A percentile compares a stretch with the other conserved stretches of the same genome.
These are phyloP conservation scores for Microtus californicus DNA, from an alignment of 2,797 vertebrate species.

Conservation along the genomic window DNA sequence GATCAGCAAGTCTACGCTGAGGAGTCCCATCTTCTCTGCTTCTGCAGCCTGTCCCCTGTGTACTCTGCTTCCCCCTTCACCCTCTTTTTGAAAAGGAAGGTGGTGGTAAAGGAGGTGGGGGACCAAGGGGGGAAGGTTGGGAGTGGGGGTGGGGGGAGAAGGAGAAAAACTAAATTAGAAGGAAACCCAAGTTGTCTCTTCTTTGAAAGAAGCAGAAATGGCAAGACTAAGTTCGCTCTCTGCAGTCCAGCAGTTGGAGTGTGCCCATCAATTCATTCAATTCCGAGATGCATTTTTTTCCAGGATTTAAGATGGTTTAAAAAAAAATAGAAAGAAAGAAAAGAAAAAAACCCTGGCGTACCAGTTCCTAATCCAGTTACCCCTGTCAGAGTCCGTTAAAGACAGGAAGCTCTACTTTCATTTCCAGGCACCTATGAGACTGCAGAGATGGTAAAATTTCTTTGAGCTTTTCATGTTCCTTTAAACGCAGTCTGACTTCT, in stretches of 20 bases:
- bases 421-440: constrained; percentile 88
- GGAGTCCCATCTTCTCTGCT: constrained; percentile 92
- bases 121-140: constrained; percentile 56
- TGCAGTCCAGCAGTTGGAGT: constrained; percentile 83
- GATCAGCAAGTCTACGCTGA: constrained; percentile 96
- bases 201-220: constrained; percentile 81
- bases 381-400: constrained; percentile 85
- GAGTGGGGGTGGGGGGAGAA: constrained; percentile 54
- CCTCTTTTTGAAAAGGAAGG: constrained; percentile 82
- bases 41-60: constrained; percentile 80
- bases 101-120: constrained; percentile 61
- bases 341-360: constrained; percentile 46
- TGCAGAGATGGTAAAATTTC: constrained; percentile 85
- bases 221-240: constrained; percentile 81
- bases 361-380: constrained; percentile 85
- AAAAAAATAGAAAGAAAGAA: not conserved
- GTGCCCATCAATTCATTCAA: constrained; percentile 83
- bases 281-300: constrained; percentile 81
- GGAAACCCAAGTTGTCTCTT: constrained; percentile 80
- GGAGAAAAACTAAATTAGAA: constrained; percentile 81
- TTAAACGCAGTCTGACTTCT: constrained; percentile 84
- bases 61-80: constrained; percentile 79
- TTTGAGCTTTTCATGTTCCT: constrained; percentile 87
- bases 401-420: constrained; percentile 87
- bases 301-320: constrained; percentile 85